Conservation (phyloP, 2,113 vertebrate species). For the Hiodon tergisus region DNA sequence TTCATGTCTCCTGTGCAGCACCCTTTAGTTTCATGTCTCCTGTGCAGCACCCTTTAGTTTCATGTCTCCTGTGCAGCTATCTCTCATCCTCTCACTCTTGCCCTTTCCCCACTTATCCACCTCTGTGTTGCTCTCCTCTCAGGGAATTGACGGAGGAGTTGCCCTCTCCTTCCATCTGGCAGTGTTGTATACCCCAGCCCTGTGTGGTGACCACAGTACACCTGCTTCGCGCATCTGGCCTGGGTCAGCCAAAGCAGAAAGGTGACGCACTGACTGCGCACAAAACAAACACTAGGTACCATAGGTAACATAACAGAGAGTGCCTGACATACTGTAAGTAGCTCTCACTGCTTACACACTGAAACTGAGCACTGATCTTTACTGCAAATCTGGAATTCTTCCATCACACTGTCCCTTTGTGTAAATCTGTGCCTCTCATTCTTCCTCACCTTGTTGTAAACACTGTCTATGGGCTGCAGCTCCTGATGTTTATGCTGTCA, state of each 20-base stretch:
- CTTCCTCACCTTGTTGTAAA: not conserved
- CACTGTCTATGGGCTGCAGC: slow-evolving; percentile 36
- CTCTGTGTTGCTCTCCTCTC: not conserved
- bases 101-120: not conserved
- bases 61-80: not conserved
- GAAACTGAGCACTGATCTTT: not conserved
- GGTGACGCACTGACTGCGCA: slow-evolving; percentile 34
- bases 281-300: not conserved
- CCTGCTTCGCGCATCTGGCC: slow-evolving; percentile 54
- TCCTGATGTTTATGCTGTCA: slow-evolving; percentile 61
- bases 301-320: not conserved
- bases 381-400: no score
- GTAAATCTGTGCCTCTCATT: not conserved
- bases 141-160: slow-evolving; percentile 62
- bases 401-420: not conserved
- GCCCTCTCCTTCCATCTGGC: slow-evolving; percentile 46
- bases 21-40: not conserved
- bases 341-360: not conserved
- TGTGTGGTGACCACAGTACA: slow-evolving; percentile 60
- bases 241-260: slow-evolving; percentile 52
- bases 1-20: not conserved
- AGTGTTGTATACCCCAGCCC: slow-evolving; percentile 55
- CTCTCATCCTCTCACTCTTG: not conserved
- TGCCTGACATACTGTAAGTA: not conserved
- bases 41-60: not conserved